Base-by-base conservation (phyloP, 2,797 vertebrate species). In the Nannoperca obscura region DNA sequence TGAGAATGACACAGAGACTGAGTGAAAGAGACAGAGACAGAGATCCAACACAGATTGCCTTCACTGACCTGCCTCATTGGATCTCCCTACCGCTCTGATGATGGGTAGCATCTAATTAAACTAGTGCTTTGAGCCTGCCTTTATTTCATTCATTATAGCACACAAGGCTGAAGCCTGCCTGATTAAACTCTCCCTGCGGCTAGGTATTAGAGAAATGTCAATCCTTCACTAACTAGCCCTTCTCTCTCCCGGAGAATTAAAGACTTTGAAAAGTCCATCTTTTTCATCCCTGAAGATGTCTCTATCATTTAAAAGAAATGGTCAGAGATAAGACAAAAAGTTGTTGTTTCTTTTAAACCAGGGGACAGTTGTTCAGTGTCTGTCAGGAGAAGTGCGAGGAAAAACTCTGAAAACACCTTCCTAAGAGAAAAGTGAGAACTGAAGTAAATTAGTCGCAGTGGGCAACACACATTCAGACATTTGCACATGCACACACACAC, bases 81-180 rank as follows among this genome's bases (percentile, higher is more conserved):
- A 89, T 89, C 86, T 81, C 66, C 67, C 53, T 74, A 71, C 76
- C 1, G 54, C 71, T 81, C 79, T 65, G 82, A 85, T 88, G 89
- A 91, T 71, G 86, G 77, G 86, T 74, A 86, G 82, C 89, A 83
- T 87, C 87, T 90, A 89, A 92, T 93, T 90, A 93, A 92, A 86
- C 83, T 73, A 85, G 85, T 79, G 85, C 88, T 89, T 88, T 92
- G 83, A 87, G 81, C 75, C 85, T 70, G 81, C 86, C 80, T 92
- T 91, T 88, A 92, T 91, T 87, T 86, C 71, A 90, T 92, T 89
- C 85, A 91, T 92, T 92, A 91, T 24, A 77, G 79, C 81, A 52
- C 80, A 91, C 71, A 77, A 82, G 84, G 80, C 84, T 80, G 74
- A 86, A 60, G 81, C 74, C 80, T 69, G 84, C 54, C 80, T 86